phyloP scores from a whole-genome alignment of 2,888 invertebrate genomes.

The Lacanobia oleracea region DNA sequence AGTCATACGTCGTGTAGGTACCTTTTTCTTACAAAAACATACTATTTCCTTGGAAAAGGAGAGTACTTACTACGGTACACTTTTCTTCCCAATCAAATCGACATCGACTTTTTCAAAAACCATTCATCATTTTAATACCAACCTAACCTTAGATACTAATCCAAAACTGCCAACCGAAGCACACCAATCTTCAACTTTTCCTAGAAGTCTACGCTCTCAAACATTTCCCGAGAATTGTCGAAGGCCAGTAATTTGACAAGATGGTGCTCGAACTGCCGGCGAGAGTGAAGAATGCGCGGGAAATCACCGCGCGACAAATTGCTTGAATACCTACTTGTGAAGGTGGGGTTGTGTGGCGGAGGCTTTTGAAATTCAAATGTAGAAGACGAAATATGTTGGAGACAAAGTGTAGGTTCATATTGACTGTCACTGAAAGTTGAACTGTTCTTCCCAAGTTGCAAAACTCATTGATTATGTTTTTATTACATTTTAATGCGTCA shows the following conservation, averaged over 20 bases:
- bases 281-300: conserved; percentile 79
- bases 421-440: no score
- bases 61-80: no score
- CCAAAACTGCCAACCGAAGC: conserved; percentile 31
- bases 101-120: conserved; percentile 11
- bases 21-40: no score
- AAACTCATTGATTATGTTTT: no score
- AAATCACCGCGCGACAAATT: conserved; percentile 80
- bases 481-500: no score
- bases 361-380: conserved; percentile 32
- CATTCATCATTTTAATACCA: conserved; percentile 13
- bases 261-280: conserved; percentile 72
- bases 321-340: conserved; percentile 64
- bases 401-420: no score
- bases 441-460: background rate
- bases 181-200: conserved; percentile 58
- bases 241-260: conserved; percentile 66
- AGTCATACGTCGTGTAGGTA: no score
- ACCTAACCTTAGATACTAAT: conserved; percentile 15
- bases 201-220: conserved; percentile 58
- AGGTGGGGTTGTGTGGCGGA: conserved; percentile 21
- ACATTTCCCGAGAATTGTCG: conserved; percentile 55
- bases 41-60: no score
- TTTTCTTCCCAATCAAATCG: no score
- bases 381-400: background rate